These are phyloP conservation scores for Apogon talboti DNA, from an alignment of 2,797 vertebrate genomes.

Conservation along the genomic window DNA sequence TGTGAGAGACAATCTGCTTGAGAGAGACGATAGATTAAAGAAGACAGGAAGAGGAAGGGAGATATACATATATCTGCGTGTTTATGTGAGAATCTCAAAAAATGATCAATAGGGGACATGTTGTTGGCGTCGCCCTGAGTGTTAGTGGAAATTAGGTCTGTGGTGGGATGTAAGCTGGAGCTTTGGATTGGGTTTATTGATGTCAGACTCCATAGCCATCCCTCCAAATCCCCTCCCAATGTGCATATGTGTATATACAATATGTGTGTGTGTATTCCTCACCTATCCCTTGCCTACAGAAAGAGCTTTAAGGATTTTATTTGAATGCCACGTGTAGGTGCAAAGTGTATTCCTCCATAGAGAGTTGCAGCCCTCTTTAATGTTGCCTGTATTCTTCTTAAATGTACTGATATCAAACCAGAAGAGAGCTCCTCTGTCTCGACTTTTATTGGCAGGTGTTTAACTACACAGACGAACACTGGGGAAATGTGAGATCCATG, in stretches of 20 bases:
- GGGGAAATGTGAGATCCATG: slow-evolving; percentile 11
- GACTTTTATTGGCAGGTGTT: slow-evolving; percentile 19
- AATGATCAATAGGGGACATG: slow-evolving; percentile 42
- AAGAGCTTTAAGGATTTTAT: slow-evolving; percentile 65
- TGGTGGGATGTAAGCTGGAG: slow-evolving; percentile 39
- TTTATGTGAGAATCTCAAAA: slow-evolving; percentile 6
- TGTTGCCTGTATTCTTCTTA: slow-evolving; percentile 56
- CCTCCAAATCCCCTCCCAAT: slow-evolving; percentile 44
- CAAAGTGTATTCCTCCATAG: slow-evolving; percentile 62
- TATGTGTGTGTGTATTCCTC: slow-evolving; percentile 27
- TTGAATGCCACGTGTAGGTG: slow-evolving; percentile 57
- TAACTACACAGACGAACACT: slow-evolving; percentile 11
- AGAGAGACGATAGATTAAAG: background rate
- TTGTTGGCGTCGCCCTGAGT: slow-evolving; percentile 28
- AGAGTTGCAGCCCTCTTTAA: slow-evolving; percentile 51
- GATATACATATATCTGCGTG: background rate
- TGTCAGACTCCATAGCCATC: slow-evolving; percentile 45
- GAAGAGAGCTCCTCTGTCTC: slow-evolving; percentile 19
- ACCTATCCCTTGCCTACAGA: slow-evolving; percentile 41
- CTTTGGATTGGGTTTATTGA: slow-evolving; percentile 59
- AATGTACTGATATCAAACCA: slow-evolving; percentile 36
- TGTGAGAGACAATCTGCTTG: background rate
- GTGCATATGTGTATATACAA: slow-evolving; percentile 11
- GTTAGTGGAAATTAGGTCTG: slow-evolving; percentile 37
- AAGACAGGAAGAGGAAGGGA: background rate